These are phyloP conservation scores for Corythoichthys haematopterus DNA, from an alignment of 2,113 vertebrate species.

Conservation along the genomic window DNA sequence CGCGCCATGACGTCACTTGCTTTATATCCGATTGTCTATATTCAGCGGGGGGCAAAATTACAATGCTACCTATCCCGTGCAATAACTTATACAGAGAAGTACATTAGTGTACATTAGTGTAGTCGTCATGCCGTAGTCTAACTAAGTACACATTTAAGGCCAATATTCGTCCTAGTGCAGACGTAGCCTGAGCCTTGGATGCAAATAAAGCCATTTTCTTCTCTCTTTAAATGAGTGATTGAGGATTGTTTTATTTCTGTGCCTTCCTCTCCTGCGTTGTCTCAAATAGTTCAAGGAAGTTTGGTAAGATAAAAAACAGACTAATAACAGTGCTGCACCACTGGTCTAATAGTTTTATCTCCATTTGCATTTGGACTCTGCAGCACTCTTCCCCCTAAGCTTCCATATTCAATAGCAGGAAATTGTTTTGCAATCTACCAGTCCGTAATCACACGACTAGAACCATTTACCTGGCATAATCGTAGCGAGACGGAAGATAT, in stretches of 20 bases:
- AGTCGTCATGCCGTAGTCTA: no score
- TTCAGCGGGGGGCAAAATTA: no score
- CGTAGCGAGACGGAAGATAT: not conserved
- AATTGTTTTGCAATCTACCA: not conserved
- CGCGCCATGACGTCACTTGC: no score
- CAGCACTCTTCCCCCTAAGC: not conserved
- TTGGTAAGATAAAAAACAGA: not conserved
- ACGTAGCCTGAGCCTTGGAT: not conserved
- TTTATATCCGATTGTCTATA: no score
- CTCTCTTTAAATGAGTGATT: conserved; percentile 7
- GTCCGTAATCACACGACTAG: conserved; percentile 8
- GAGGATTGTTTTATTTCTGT: not conserved
- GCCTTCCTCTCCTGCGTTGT: not conserved
- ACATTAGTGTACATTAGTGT: no score
- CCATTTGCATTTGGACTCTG: conserved; percentile 8
- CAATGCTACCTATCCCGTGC: no score
- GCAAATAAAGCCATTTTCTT: conserved; percentile 11
- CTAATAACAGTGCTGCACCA: not conserved
- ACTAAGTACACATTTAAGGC: no score
- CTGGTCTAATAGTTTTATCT: conserved; percentile 1
- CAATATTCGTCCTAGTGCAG: no score
- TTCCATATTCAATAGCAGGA: conserved; percentile 13
- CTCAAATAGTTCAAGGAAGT: not conserved
- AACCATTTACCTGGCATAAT: conserved; percentile 5
- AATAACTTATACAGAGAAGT: no score